A percentile compares a stretch with the other conserved stretches of the same genome.
Evolutionary conservation across 2,797 vertebrate genomes (phyloP).

Genomic region (Tokudaia tokunoshimensis): DNA sequence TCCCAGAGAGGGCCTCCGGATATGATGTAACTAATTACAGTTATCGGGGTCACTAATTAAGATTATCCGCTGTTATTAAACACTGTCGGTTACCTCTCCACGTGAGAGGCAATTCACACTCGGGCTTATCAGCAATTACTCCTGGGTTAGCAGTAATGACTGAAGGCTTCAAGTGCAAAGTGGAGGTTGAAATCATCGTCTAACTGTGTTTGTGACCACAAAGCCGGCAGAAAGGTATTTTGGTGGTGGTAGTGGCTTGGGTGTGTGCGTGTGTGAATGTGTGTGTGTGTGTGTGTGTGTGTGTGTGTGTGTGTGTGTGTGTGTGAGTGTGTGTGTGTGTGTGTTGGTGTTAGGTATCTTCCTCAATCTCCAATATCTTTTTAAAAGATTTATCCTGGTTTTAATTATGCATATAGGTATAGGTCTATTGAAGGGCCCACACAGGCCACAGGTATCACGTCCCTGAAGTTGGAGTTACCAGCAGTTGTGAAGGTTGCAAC

Average conservation of each 20-base stretch:
- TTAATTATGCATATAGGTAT: not conserved
- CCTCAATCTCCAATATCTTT: not conserved
- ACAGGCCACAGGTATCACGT: not conserved
- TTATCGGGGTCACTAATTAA: slow-evolving; percentile 80
- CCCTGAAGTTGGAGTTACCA: not conserved
- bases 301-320: not conserved
- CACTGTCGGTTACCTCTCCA: slow-evolving; percentile 62
- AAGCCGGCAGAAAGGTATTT: not conserved
- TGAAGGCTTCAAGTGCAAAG: slow-evolving; percentile 51
- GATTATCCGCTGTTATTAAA: slow-evolving; percentile 74
- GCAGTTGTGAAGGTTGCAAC: not conserved
- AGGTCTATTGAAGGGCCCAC: not conserved
- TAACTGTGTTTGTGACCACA: not conserved
- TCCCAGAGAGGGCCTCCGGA: slow-evolving; percentile 67
- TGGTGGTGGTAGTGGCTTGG: not conserved
- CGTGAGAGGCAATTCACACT: slow-evolving; percentile 51
- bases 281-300: not conserved
- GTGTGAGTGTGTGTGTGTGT: not conserved
- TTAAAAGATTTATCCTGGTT: not conserved
- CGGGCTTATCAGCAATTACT: slow-evolving; percentile 76
- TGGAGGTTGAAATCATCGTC: not conserved
- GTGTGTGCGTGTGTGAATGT: not conserved
- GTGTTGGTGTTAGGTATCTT: not conserved
- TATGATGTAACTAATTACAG: slow-evolving; percentile 80
- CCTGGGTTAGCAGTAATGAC: slow-evolving; percentile 47